Base-by-base conservation (phyloP, 2,888 invertebrate species). In the Hydrotaea cyrtoneurina region DNA sequence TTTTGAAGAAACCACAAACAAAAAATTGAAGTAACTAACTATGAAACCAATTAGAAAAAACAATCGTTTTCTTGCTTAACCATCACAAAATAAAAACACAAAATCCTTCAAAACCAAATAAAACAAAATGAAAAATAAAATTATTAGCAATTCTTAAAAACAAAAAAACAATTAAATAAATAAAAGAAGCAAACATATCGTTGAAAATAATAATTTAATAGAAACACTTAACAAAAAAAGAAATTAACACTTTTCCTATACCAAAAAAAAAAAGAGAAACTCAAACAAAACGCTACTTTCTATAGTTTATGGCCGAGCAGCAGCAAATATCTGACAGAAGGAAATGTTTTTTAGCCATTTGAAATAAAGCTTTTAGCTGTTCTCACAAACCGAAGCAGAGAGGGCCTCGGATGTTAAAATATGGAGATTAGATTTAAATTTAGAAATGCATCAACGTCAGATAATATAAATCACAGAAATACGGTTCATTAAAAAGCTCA, bases 141-240 rank as follows among this genome's bases (percentile, higher is more conserved):
- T 59, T 69, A 74, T 43, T 78, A 85, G 75, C 71, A 72, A 69
- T 72, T 66, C 69, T 39, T 8, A 66, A 72, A 59, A n/a, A n/a
- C n/a, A n/a, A n/a, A n/a, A n/a, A 57, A 53, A 59, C 21, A 78
- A 77, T 53, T 50, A 74, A 75, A 62, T 59, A 55, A 43, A 74
- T n/a, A 74, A 77, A 77, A 85, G 82, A 82, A 85, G 79, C 77
- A 85, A 85, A 85, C 85, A 85, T 86, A 86, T 86, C 86, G 82
- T 77, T 81, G 43, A 79, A 62, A 78, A 79, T 73, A 81, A 81
- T 77, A 71, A 78, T 77, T 73, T 46, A 26, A 79, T 62, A 77
- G 11, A 73, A 26, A 36, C 2, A 78, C 57, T 0, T 62, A 55
- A 78, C 31, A 13, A 69, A 78, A n/a, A 85, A 0, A n/a, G 50